Evolutionary conservation across 2,113 vertebrate genomes (phyloP).

Genomic region (Rafetus swinhoei): DNA sequence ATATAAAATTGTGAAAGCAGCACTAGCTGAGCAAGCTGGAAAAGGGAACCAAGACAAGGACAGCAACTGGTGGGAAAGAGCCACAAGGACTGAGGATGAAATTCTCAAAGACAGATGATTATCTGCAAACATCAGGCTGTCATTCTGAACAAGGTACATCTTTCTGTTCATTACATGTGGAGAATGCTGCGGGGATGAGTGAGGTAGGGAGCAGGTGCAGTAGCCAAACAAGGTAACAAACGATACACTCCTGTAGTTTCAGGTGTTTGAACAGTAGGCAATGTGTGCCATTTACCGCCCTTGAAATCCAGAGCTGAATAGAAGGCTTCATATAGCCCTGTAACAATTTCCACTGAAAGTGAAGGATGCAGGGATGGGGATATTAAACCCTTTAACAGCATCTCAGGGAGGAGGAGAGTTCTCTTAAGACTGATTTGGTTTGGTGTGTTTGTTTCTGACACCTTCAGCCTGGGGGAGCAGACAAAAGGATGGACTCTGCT

Average conservation of each 20-base stretch:
- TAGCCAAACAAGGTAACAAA: not conserved
- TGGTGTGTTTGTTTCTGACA: not conserved
- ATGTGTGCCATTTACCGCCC: not conserved
- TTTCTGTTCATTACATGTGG: not conserved
- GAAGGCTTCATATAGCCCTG: not conserved
- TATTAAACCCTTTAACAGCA: not conserved
- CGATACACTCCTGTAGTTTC: not conserved
- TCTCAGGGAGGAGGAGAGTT: not conserved
- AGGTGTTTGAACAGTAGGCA: not conserved
- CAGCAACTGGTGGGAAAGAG: not conserved
- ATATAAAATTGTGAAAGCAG: not conserved
- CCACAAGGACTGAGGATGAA: not conserved
- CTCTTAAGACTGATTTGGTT: not conserved
- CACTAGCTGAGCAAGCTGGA: not conserved
- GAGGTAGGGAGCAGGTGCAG: not conserved
- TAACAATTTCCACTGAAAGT: not conserved
- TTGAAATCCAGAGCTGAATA: not conserved
- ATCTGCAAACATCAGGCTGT: not conserved
- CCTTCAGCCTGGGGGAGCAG: not conserved
- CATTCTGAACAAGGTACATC: not conserved
- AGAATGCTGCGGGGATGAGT: not conserved
- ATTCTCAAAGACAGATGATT: not conserved
- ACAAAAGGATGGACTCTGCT: not conserved
- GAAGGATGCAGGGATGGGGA: not conserved
- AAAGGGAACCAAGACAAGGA: not conserved